Percentiles rank a stretch among this genome's conserved stretches.
Evolutionary conservation across 2,797 vertebrate species (phyloP).

Genomic region (Sebastiscus tertius): DNA sequence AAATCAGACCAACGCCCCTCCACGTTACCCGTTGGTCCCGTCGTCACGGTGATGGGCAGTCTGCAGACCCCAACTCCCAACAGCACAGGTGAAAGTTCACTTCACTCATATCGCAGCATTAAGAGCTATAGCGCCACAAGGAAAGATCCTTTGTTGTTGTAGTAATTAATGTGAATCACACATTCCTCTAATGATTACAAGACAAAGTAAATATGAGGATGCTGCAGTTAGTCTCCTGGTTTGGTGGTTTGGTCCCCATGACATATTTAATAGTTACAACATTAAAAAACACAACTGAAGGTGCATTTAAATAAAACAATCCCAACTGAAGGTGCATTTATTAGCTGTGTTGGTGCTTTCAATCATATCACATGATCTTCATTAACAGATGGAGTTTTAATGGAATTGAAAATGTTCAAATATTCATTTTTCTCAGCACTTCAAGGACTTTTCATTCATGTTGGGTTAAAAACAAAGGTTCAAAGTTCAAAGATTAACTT

Average conservation of each 20-base stretch:
- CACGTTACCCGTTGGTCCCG: constrained; percentile 93
- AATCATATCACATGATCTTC: neutral
- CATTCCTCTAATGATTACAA: neutral
- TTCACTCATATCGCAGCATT: neutral
- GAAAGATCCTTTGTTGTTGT: neutral
- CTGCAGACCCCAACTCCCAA: constrained; percentile 97
- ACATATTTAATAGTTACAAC: neutral
- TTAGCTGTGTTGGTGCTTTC: neutral
- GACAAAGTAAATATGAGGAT: neutral
- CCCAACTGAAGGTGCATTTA: neutral
- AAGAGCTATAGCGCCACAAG: neutral
- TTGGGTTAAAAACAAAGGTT: neutral
- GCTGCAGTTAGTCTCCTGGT: neutral
- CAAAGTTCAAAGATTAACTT: too few species aligned
- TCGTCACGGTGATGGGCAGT: constrained; percentile 92
- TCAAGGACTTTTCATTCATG: neutral
- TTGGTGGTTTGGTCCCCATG: neutral
- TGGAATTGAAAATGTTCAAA: neutral
- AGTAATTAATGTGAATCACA: neutral
- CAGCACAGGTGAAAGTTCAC: constrained; percentile 90
- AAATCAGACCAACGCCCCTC: constrained; percentile 97
- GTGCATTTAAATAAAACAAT: neutral
- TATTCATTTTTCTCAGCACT: neutral
- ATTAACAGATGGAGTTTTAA: neutral
- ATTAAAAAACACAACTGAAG: neutral